phyloP scores from a whole-genome alignment of 2,797 vertebrate genomes.

The Epinephelus awoara region DNA sequence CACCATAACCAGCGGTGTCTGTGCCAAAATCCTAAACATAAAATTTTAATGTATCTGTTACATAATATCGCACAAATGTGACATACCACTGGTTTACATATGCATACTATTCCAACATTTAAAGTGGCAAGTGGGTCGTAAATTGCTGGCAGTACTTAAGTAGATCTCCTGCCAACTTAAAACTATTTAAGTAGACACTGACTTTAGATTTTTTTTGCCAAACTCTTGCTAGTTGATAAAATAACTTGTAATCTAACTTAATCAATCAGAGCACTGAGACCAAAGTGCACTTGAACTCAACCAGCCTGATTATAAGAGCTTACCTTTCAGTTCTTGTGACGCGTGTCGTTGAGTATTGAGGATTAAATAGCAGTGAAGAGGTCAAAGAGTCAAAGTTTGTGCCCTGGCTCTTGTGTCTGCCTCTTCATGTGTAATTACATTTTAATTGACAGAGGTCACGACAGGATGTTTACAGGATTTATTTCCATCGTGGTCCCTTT shows the following conservation, averaged over 20 bases:
- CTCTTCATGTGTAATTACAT: not conserved
- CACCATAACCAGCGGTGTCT: too few relatives aligned
- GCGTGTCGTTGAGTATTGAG: not conserved
- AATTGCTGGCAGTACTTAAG: not conserved
- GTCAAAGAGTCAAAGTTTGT: slow-evolving; percentile 5
- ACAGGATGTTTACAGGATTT: too few relatives aligned
- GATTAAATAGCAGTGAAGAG: slow-evolving; percentile 10
- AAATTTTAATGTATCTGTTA: too few relatives aligned
- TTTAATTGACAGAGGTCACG: not conserved
- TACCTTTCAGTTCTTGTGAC: not conserved
- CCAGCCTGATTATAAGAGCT: slow-evolving; percentile 12
- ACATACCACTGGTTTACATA: too few relatives aligned
- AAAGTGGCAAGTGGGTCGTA: too few relatives aligned
- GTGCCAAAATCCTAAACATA: too few relatives aligned
- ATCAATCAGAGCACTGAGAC: not conserved
- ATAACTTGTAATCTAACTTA: not conserved
- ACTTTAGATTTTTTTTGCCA: not conserved
- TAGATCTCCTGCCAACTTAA: not conserved
- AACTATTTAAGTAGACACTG: not conserved
- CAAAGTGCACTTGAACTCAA: not conserved
- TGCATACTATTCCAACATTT: too few relatives aligned
- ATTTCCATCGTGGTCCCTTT: too few relatives aligned
- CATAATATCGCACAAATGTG: too few relatives aligned
- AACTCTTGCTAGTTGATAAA: not conserved
- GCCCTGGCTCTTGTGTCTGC: not conserved